phyloP scores from a whole-genome alignment of 2,888 invertebrate genomes.

The Ectobius pallidus region DNA sequence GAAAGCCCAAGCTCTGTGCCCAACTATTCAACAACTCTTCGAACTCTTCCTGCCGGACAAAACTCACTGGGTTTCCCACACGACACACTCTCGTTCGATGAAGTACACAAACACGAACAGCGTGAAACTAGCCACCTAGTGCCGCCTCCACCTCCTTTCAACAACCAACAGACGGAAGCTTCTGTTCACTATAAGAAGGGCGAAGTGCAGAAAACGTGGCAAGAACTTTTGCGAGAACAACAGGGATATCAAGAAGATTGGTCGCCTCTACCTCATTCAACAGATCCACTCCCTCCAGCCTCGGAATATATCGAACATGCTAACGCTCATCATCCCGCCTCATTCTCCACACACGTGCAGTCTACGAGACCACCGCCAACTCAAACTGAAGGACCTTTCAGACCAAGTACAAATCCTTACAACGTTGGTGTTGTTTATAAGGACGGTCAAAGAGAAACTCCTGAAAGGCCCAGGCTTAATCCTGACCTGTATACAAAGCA shows the following conservation, averaged over 20 bases:
- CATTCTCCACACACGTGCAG: neutral
- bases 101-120: constrained; percentile 20
- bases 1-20: neutral
- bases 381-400: constrained; percentile 29
- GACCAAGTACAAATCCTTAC: constrained; percentile 32
- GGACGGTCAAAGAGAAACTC: neutral
- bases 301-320: too few relatives aligned
- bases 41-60: constrained; percentile 1
- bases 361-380: neutral
- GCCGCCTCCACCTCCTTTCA: neutral
- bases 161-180: neutral
- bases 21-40: neutral
- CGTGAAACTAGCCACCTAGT: neutral
- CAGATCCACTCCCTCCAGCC: neutral
- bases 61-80: neutral
- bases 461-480: neutral
- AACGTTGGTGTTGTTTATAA: constrained; percentile 4
- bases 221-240: constrained; percentile 23
- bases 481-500: neutral
- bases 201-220: constrained; percentile 7
- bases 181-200: constrained; percentile 2
- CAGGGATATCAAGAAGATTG: constrained; percentile 1
- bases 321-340: neutral
- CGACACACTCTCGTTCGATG: constrained; percentile 4
- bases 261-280: neutral